phyloP scores from a whole-genome alignment of 1,140 invertebrate species.

The Drosophila willistoni region DNA sequence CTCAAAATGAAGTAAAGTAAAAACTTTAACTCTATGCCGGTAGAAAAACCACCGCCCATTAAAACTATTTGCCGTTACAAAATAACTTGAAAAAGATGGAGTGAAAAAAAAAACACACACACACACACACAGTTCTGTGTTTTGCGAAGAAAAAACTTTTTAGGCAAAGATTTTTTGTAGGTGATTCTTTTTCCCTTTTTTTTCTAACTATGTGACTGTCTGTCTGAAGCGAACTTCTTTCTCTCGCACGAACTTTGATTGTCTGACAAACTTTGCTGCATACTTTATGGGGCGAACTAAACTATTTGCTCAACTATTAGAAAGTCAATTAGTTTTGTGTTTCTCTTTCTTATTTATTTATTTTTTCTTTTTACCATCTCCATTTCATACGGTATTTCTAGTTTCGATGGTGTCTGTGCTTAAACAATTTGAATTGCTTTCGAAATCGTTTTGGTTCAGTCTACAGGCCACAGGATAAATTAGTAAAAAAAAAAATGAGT shows the following conservation, averaged over 20 bases:
- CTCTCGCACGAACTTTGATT: constrained; percentile 21
- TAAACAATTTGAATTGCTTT: constrained; percentile 14
- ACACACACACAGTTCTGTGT: not conserved
- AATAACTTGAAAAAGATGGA: constrained; percentile 20
- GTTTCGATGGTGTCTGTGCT: not conserved
- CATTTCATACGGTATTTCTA: not conserved
- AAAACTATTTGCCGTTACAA: constrained; percentile 76
- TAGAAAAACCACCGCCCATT: constrained; percentile 70
- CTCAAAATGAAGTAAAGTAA: not conserved
- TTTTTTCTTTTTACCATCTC: not conserved
- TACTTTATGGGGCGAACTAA: constrained; percentile 16
- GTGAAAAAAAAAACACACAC: not conserved
- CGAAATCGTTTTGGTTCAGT: constrained; percentile 5
- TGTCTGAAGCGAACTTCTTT: constrained; percentile 21
- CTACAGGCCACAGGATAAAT: not conserved
- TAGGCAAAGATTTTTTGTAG: not conserved
- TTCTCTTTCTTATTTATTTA: not conserved
- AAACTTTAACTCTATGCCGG: constrained; percentile 48
- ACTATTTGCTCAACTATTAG: constrained; percentile 23
- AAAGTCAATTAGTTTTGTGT: constrained; percentile 21
- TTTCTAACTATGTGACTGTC: constrained; percentile 19
- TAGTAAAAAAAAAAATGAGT: not conserved
- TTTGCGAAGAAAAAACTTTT: constrained; percentile 16
- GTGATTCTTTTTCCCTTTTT: constrained; percentile 3
- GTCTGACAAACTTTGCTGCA: constrained; percentile 16